These are phyloP conservation scores for Pempheris klunzingeri DNA, from an alignment of 2,797 vertebrate genomes.

Conservation along the genomic window DNA sequence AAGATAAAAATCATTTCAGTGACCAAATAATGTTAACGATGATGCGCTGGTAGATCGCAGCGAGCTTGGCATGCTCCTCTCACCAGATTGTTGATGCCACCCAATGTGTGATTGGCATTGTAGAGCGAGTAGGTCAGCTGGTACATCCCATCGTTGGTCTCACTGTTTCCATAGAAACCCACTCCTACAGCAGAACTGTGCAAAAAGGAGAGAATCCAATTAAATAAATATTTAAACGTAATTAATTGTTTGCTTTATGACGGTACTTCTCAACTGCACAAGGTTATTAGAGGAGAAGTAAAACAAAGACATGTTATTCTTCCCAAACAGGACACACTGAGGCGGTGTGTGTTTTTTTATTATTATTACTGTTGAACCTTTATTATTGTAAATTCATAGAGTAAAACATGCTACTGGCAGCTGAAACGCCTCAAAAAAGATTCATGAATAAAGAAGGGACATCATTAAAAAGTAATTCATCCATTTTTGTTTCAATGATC, in stretches of 20 bases:
- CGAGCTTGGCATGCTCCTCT: constrained; percentile 64
- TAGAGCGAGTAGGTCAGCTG: constrained; percentile 95
- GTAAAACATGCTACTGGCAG: constrained; percentile 9
- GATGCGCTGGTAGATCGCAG: background rate
- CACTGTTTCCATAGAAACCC: constrained; percentile 98
- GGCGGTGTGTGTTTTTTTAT: background rate
- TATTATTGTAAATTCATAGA: background rate
- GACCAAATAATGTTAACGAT: constrained; percentile 3
- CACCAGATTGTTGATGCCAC: constrained; percentile 91
- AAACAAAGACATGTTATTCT: constrained; percentile 19
- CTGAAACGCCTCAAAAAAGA: constrained; percentile 4
- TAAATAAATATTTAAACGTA: constrained; percentile 46
- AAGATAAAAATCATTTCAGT: background rate
- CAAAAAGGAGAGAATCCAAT: constrained; percentile 42
- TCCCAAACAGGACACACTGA: constrained; percentile 19
- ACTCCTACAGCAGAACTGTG: constrained; percentile 91
- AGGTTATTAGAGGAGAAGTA: constrained; percentile 21
- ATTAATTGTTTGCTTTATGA: constrained; percentile 23
- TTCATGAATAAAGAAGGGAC: background rate
- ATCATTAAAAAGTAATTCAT: background rate
- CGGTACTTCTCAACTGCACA: background rate
- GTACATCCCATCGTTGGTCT: constrained; percentile 94
- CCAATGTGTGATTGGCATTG: constrained; percentile 94
- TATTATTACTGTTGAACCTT: background rate
- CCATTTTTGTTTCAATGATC: background rate